phyloP scores from a whole-genome alignment of 2,113 vertebrate species.

The Hyla sarda region DNA sequence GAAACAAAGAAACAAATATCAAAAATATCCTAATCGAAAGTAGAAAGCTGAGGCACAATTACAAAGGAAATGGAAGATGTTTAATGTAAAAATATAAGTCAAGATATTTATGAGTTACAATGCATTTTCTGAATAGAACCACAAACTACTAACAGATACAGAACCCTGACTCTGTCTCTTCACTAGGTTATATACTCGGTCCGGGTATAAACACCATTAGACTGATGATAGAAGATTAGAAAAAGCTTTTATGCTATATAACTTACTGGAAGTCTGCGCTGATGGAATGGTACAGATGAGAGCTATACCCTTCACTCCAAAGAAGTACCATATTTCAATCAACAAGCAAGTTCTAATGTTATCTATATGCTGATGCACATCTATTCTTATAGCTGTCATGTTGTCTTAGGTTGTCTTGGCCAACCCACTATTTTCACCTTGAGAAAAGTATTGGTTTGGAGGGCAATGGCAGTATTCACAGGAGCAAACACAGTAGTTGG shows the following conservation, averaged over 20 bases:
- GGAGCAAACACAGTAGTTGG: no score
- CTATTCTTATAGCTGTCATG: background rate
- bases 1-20: conserved; percentile 9
- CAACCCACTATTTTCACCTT: background rate
- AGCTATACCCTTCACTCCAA: background rate
- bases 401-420: background rate
- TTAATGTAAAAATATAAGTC: background rate
- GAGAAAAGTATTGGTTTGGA: background rate
- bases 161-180: background rate
- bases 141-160: background rate
- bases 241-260: background rate
- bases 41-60: background rate
- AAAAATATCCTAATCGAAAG: background rate
- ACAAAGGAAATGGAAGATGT: background rate
- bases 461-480: background rate
- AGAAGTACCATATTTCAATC: background rate
- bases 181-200: background rate
- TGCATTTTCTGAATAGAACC: background rate
- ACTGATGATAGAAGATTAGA: background rate
- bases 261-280: background rate
- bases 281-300: background rate
- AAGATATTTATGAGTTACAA: background rate
- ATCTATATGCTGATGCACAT: background rate
- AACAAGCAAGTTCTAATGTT: background rate
- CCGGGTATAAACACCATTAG: background rate